Base-by-base conservation (phyloP, 1,140 invertebrate species). In the Drosophila lacertosa region DNA sequence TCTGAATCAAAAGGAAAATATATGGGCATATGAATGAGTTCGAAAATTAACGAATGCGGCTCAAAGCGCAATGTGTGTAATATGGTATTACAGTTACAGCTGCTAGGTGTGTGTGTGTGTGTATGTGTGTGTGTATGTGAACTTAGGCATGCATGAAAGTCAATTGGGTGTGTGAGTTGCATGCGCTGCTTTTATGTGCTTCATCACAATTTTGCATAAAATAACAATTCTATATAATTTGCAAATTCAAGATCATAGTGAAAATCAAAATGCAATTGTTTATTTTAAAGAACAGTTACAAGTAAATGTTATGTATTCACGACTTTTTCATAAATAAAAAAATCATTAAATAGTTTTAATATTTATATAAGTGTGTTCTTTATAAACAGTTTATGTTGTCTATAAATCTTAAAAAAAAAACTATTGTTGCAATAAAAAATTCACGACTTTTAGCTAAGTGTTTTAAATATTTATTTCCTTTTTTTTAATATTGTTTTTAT, bases 131-230 rank as follows among this genome's bases (percentile, higher is more conserved):
- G 29, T 67, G 50, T 53, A n/a, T n/a, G 40, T 68, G 24, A 47
- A n/a, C 29, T 45, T 40, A 58, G 59, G 66, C 42, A 55, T 70
- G 77, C 57, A 64, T 70, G 24, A 67, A 71, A 71, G 79, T 79
- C 80, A 72, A 73, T 76, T 78, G 75, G 71, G 74, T 78, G 75
- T 74, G 70, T 64, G 58, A 51, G 59, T 29, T 50, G 64, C 35
- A 29, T 54, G 40, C 68, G 47, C 26, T 47, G 40, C 13, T 57
- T 73, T 44, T 33, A 62, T 29, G 54, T 65, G 51, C 47, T 40
- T 47, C 53, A 45, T 18, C 9, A n/a, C 4, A 50, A 35, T 35
- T 35, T 47, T 20, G 48, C 48, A 20, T 37, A 13, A 22, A 18
- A 33, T 37, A 51, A 18, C 10, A 4, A 11, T 20, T 16, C 9